Evolutionary conservation across 2,797 vertebrate species (phyloP).

Genomic region (Poecilia velifera): DNA sequence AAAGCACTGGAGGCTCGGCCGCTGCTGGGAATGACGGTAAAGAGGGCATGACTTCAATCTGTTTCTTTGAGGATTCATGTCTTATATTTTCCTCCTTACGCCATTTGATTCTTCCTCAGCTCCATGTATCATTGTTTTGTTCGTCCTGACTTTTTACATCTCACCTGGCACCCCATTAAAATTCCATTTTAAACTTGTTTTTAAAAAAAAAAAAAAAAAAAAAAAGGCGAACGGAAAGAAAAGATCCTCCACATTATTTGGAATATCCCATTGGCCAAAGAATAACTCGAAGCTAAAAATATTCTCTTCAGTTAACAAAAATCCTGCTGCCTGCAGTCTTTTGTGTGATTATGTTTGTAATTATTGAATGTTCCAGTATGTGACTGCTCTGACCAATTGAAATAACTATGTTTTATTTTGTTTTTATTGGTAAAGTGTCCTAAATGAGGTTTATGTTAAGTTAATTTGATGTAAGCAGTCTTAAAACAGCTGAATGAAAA

Average conservation of each 20-base stretch:
- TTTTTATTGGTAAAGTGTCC: conserved; percentile 53
- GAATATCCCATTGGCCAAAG: neutral
- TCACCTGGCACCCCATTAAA: conserved; percentile 18
- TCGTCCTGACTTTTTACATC: conserved; percentile 25
- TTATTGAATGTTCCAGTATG: conserved; percentile 25
- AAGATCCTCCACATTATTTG: neutral
- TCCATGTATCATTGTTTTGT: conserved; percentile 10
- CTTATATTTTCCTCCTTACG: conserved; percentile 6
- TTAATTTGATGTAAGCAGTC: neutral
- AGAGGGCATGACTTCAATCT: conserved; percentile 16
- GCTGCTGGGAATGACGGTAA: conserved; percentile 94
- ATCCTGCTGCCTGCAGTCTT: conserved; percentile 9
- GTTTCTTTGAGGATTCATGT: neutral
- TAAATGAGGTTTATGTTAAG: conserved; percentile 9
- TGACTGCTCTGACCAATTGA: conserved; percentile 45
- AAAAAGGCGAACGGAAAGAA: neutral
- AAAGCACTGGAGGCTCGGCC: conserved; percentile 88
- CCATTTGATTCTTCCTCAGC: conserved; percentile 1
- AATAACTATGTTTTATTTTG: conserved; percentile 53
- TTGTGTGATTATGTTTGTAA: conserved; percentile 27
- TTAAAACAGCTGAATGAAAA: neutral
- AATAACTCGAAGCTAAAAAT: conserved; percentile 1
- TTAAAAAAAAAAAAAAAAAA: too few relatives aligned
- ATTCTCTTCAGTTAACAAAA: conserved; percentile 7
- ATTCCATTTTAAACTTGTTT: conserved; percentile 11